Evolutionary conservation across 1,140 invertebrate genomes (phyloP).

Genomic region (Drosophila navojoa): DNA sequence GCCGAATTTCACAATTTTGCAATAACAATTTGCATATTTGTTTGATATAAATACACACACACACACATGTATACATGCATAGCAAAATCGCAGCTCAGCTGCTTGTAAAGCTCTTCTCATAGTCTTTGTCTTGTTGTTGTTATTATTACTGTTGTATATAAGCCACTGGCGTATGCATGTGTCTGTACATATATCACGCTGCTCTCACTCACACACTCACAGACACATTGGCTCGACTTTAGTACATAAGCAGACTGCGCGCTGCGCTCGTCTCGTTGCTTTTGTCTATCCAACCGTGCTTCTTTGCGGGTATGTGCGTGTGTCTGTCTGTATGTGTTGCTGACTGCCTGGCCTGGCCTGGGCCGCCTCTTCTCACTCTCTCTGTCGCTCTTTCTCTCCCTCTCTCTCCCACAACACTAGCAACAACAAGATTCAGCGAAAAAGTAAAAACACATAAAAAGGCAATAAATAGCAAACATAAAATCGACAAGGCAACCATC

Average conservation of each 20-base stretch:
- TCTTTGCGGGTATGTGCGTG: slow-evolving; percentile 30
- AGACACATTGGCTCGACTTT: slow-evolving; percentile 71
- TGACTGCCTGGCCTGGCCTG: slow-evolving; percentile 11
- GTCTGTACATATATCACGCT: slow-evolving; percentile 28
- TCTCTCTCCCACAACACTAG: slow-evolving; percentile 9
- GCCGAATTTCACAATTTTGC: slow-evolving; percentile 45
- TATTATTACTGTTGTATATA: slow-evolving; percentile 58
- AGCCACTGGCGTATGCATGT: slow-evolving; percentile 18
- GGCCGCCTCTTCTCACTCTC: slow-evolving; percentile 8
- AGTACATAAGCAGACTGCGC: slow-evolving; percentile 59
- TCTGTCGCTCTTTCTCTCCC: background rate
- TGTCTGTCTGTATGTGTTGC: slow-evolving; percentile 22
- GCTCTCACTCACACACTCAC: slow-evolving; percentile 39
- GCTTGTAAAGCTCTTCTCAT: slow-evolving; percentile 47
- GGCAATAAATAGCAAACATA: slow-evolving; percentile 49
- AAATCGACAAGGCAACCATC: slow-evolving; percentile 49
- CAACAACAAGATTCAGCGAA: slow-evolving; percentile 37
- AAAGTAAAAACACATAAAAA: slow-evolving; percentile 54
- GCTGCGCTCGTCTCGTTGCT: slow-evolving; percentile 66
- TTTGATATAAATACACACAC: slow-evolving; percentile 12
- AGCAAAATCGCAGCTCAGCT: slow-evolving; percentile 37
- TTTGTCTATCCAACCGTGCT: slow-evolving; percentile 77
- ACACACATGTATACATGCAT: slow-evolving; percentile 5
- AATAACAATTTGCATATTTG: slow-evolving; percentile 48
- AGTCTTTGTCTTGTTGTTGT: slow-evolving; percentile 43